phyloP scores from a whole-genome alignment of 37 sponge, comb jelly and placozoan genomes.

The Ephydatia muelleri region DNA sequence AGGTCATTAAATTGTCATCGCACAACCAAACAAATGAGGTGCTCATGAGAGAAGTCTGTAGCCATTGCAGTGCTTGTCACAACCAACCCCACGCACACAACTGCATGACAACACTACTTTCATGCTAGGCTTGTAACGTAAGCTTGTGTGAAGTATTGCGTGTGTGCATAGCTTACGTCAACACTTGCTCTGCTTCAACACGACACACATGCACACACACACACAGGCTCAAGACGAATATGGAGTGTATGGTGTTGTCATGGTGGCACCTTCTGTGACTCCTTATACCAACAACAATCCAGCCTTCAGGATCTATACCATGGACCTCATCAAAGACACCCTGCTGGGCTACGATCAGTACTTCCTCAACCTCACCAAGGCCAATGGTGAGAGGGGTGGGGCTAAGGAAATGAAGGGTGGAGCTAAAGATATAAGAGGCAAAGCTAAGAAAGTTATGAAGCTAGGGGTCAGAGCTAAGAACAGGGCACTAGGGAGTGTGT shows the following conservation, averaged over 20 bases:
- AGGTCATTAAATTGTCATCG: neutral
- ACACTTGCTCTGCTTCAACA: neutral
- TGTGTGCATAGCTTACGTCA: no score
- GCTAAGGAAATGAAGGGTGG: neutral
- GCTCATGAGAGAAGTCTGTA: no score
- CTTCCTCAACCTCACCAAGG: slow-evolving; percentile 71
- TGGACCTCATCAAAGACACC: slow-evolving; percentile 50
- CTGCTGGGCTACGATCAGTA: slow-evolving; percentile 76
- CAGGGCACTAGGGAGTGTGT: no score
- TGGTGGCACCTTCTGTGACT: slow-evolving; percentile 78
- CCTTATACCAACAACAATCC: slow-evolving; percentile 61
- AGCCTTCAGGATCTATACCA: slow-evolving; percentile 68
- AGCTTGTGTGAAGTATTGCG: neutral
- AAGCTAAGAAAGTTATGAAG: no score
- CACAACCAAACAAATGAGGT: no score
- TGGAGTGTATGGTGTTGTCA: slow-evolving; percentile 58
- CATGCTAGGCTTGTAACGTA: neutral
- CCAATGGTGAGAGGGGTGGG: slow-evolving; percentile 51
- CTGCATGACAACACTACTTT: no score
- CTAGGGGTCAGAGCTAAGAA: neutral
- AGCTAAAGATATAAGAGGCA: neutral
- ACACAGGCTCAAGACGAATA: slow-evolving; percentile 53
- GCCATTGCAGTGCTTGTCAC: no score
- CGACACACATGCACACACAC: slow-evolving; percentile 22
- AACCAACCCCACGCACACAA: no score